Evolutionary conservation across 2,888 invertebrate species (phyloP).

Genomic region (Theodoxus fluviatilis): DNA sequence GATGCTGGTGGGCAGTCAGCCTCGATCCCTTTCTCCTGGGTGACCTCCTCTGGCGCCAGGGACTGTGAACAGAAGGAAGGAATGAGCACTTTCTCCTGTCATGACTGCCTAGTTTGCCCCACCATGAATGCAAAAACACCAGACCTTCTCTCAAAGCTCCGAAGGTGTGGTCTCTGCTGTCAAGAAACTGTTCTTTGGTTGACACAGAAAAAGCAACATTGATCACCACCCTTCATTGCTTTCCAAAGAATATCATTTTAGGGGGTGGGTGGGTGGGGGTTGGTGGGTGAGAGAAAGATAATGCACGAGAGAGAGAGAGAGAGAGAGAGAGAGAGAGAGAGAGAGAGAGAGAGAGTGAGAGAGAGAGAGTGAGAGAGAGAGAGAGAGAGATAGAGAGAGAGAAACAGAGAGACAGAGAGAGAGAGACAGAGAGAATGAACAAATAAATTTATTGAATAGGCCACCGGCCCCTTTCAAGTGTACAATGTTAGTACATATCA

Average conservation of each 20-base stretch:
- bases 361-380: too few species aligned
- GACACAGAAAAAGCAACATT: too few species aligned
- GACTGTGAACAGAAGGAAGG: too few species aligned
- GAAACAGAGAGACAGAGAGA: too few species aligned
- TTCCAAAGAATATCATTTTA: neutral
- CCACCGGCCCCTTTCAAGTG: too few species aligned
- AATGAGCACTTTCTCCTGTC: too few species aligned
- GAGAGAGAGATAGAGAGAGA: too few species aligned
- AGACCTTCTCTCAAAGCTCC: neutral
- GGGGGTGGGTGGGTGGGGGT: neutral
- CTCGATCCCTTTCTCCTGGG: too few species aligned
- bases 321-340: neutral
- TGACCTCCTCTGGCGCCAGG: too few species aligned
- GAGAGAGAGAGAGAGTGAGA: neutral
- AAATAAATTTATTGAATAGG: too few species aligned
- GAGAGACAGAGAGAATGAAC: too few species aligned
- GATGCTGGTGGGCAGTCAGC: slow-evolving; percentile 18
- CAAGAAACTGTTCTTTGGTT: neutral
- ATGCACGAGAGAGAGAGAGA: slow-evolving; percentile 3
- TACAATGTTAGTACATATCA: too few species aligned
- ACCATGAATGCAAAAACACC: neutral
- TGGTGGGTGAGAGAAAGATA: neutral
- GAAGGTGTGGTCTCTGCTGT: neutral
- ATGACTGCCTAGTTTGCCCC: neutral
- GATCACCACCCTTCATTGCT: neutral